These are phyloP conservation scores for Eciton burchellii DNA, from an alignment of 1,140 invertebrate genomes.

Conservation along the genomic window DNA sequence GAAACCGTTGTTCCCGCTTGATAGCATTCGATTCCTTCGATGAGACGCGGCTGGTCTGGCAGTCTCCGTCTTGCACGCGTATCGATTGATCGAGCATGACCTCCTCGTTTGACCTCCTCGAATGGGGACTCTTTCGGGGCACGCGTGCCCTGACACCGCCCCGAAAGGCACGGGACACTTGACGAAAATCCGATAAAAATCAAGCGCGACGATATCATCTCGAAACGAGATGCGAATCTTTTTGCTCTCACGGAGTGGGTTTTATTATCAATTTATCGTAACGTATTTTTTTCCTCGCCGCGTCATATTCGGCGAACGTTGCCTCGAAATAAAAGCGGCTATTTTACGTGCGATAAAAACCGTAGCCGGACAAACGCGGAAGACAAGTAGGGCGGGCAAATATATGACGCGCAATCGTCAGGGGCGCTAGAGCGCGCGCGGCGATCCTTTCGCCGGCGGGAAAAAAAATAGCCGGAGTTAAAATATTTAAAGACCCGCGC, in stretches of 20 bases:
- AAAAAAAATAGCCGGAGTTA: constrained; percentile 64
- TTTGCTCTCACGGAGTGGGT: neutral
- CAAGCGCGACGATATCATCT: neutral
- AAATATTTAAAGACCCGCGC: constrained; percentile 64
- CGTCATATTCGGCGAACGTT: constrained; percentile 50
- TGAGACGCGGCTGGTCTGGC: neutral
- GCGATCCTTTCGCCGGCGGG: constrained; percentile 54
- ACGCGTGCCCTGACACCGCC: too few species aligned
- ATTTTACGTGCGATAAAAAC: constrained; percentile 57
- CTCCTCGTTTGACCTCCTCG: neutral
- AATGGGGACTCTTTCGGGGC: too few species aligned
- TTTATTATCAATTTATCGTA: constrained; percentile 48
- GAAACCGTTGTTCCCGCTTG: constrained; percentile 51
- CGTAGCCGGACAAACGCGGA: constrained; percentile 46
- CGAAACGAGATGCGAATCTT: neutral
- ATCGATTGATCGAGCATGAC: neutral
- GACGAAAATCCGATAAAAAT: neutral
- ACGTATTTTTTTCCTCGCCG: constrained; percentile 36
- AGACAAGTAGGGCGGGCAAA: constrained; percentile 56
- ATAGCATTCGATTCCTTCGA: constrained; percentile 26
- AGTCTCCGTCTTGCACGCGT: neutral
- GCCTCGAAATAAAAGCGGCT: constrained; percentile 53
- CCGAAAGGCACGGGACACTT: neutral
- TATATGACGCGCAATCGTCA: constrained; percentile 60
- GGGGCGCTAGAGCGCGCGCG: constrained; percentile 18